phyloP scores from a whole-genome alignment of 2,888 invertebrate genomes.

The Electrophaes corylata region DNA sequence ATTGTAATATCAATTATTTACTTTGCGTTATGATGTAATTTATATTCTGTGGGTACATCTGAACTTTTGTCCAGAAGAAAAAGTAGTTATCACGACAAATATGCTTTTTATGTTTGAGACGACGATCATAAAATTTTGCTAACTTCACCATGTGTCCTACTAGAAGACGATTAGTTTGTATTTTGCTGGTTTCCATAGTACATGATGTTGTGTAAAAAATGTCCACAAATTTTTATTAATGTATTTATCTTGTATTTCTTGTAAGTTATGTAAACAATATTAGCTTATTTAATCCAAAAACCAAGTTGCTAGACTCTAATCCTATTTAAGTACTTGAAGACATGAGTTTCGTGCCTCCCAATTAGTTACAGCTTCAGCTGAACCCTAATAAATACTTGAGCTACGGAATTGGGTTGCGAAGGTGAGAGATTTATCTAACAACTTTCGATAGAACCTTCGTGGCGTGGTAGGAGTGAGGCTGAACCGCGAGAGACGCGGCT shows the following conservation, averaged over 20 bases:
- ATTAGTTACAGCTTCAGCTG: slow-evolving; percentile 19
- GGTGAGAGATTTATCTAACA: slow-evolving; percentile 20
- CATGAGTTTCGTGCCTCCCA: slow-evolving; percentile 13
- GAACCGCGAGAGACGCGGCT: not conserved
- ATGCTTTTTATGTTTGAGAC: no score
- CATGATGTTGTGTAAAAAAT: no score
- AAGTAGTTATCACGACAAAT: no score
- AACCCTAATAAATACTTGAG: slow-evolving; percentile 28
- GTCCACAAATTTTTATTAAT: no score
- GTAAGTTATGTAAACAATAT: no score
- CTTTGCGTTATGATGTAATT: not conserved
- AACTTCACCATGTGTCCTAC: no score
- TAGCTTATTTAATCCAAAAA: not conserved
- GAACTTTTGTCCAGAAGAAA: no score
- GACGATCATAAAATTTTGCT: no score
- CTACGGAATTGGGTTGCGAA: slow-evolving; percentile 12
- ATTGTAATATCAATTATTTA: not conserved
- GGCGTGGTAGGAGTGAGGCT: not conserved
- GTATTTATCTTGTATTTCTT: no score
- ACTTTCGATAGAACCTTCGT: not conserved
- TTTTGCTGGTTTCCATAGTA: no score
- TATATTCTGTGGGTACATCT: no score
- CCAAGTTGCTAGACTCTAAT: not conserved
- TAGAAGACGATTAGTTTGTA: no score
- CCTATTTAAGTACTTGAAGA: slow-evolving; percentile 10